These are phyloP conservation scores for Bucco capensis DNA, from an alignment of 2,113 vertebrate species.

Conservation along the genomic window DNA sequence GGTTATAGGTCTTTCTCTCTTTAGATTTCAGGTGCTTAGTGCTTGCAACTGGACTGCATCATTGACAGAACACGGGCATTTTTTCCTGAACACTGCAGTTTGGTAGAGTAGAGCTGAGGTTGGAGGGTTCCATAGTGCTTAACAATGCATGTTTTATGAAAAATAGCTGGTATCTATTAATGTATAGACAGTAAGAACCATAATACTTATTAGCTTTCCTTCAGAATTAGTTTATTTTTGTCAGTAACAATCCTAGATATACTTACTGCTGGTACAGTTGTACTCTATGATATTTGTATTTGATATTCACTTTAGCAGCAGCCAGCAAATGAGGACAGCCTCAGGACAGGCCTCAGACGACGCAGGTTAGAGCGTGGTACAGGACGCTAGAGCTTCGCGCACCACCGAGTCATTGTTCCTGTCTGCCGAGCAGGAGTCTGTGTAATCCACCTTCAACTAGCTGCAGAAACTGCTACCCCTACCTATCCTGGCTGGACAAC, in stretches of 20 bases:
- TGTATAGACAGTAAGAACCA: conserved; percentile 87
- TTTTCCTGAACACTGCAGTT: conserved; percentile 82
- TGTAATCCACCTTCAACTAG: conserved; percentile 35
- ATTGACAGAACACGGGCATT: conserved; percentile 77
- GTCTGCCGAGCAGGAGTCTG: conserved; percentile 44
- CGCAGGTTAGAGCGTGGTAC: conserved; percentile 67
- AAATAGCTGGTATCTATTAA: conserved; percentile 99
- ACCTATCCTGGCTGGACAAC: conserved; percentile 54
- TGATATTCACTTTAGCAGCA: conserved; percentile 78
- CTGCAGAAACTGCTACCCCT: conserved; percentile 61
- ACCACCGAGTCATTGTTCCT: conserved; percentile 51
- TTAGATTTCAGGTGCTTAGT: conserved; percentile 74
- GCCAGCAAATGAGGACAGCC: conserved; percentile 76
- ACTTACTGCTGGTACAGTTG: conserved; percentile 99
- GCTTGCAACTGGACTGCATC: conserved; percentile 78
- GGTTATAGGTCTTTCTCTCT: conserved; percentile 75
- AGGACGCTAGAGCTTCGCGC: conserved; percentile 70
- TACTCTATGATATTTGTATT: conserved; percentile 87
- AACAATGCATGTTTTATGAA: conserved; percentile 84
- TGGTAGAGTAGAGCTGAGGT: conserved; percentile 77
- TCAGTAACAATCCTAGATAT: conserved; percentile 90
- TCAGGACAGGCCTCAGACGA: conserved; percentile 80
- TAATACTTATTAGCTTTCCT: conserved; percentile 86
- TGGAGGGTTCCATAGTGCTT: conserved; percentile 84
- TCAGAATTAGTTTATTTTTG: conserved; percentile 86